Evolutionary conservation across 1,140 invertebrate genomes (phyloP), one percentile per base, ranked within the genome.

Genomic region (Papilio aristodemus): DNA sequence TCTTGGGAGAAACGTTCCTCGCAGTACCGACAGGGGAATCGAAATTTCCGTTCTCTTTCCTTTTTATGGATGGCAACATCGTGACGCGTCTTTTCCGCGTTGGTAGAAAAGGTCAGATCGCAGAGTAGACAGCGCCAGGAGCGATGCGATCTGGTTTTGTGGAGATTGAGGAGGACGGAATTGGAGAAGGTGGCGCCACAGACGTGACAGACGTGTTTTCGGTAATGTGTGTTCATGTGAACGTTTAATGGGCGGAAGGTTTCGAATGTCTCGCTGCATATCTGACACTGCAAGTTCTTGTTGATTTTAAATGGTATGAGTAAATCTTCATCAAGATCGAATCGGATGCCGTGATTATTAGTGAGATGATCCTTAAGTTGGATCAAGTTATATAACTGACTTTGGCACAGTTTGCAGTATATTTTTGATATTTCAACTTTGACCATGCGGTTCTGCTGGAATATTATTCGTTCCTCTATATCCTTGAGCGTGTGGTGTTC

Each of bases 211-310:
- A 90, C 77, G 27, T 85, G 80, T n/a, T 87, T 89, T 59, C 84
- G 77, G 63, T 71, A 89, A 81, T 89, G 89, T 50, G 80, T 86
- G 41, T 89, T 89, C 66, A 90, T 80, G 37, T 91, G 89, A 10
- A 89, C 84, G 27, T 87, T 89, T n/a, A 91, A 67, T 6, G 81
- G 43, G 36, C 83, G 64, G 58, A 91, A 91, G 9, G 78, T 41
- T 4, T 60, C 70, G 14, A 88, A 91, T 0, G 22, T 71, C 54
- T 89, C 79, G 0, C 6, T 41, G 54, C 89, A 91, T n/a, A 90
- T 74, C 57, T 90, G 89, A 66, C 89, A 91, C 27, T 77, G 67
- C 4, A 89, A 66, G 3, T 73, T 63, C 0, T 68, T 71, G 36
- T 81, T 72, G 10, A 91, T 77, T 73, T 87, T 87, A 41, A 87